Evolutionary conservation across 1,140 invertebrate genomes (phyloP).

Genomic region (Macrobrachium rosenbergii): DNA sequence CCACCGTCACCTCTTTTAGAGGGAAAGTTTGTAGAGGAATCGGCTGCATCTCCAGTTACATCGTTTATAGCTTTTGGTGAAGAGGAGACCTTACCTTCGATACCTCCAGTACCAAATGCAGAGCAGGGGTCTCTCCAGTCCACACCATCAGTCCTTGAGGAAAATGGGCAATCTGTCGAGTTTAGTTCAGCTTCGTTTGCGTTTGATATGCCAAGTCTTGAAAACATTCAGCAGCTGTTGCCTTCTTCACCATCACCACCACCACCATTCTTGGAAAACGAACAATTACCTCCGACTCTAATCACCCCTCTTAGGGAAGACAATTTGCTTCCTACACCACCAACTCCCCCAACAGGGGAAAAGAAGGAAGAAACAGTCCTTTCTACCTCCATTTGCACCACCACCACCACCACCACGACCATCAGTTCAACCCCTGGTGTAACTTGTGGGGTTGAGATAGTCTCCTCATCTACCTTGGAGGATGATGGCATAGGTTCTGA

Average conservation of each 20-base stretch:
- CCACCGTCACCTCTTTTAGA: too few species aligned
- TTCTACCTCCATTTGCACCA: background rate
- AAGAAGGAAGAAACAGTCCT: background rate
- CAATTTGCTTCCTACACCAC: slow-evolving; percentile 30
- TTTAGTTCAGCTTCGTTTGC: too few species aligned
- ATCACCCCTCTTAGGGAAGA: background rate
- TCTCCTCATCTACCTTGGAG: slow-evolving; percentile 6
- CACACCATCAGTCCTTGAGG: too few species aligned
- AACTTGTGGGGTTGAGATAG: background rate
- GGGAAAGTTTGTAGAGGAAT: too few species aligned
- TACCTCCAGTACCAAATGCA: too few species aligned
- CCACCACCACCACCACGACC: background rate
- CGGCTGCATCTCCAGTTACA: too few species aligned
- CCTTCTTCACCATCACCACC: background rate
- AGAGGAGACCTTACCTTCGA: too few species aligned
- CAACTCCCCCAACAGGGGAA: slow-evolving; percentile 26
- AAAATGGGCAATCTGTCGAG: too few species aligned
- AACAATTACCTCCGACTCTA: slow-evolving; percentile 3
- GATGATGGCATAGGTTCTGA: slow-evolving; percentile 44
- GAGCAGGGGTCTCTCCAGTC: too few species aligned
- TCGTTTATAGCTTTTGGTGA: too few species aligned
- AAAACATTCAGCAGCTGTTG: background rate
- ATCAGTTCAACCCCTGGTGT: background rate
- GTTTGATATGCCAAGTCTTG: background rate
- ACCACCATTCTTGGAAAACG: background rate